Evolutionary conservation across 2,888 invertebrate genomes (phyloP).

Genomic region (Ectemnius continuus): DNA sequence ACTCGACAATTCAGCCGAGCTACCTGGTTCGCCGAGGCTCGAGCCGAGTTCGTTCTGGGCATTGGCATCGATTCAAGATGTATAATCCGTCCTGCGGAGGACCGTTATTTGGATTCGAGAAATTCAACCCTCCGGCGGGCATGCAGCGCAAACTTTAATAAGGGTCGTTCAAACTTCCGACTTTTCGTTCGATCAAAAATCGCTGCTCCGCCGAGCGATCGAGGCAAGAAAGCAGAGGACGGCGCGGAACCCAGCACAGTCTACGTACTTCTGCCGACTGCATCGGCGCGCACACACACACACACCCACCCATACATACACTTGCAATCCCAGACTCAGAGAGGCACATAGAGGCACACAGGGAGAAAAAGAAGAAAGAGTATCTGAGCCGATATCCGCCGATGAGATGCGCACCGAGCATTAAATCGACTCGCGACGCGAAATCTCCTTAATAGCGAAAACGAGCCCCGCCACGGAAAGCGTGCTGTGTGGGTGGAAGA

Average conservation of each 20-base stretch:
- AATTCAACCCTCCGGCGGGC: constrained; percentile 28
- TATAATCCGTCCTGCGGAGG: constrained; percentile 39
- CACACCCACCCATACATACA: too few relatives aligned
- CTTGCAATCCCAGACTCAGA: too few relatives aligned
- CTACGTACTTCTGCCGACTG: constrained; percentile 16
- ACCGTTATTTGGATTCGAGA: constrained; percentile 48
- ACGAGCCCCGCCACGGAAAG: constrained; percentile 52
- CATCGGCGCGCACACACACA: constrained; percentile 8
- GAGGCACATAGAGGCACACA: background rate
- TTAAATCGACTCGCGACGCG: constrained; percentile 54
- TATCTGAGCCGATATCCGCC: constrained; percentile 8
- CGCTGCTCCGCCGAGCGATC: constrained; percentile 17
- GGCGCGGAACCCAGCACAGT: constrained; percentile 1
- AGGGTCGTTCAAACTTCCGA: constrained; percentile 52
- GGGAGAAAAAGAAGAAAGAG: constrained; percentile 25
- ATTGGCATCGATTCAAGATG: constrained; percentile 40
- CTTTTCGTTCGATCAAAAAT: constrained; percentile 45
- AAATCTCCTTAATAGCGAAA: constrained; percentile 57
- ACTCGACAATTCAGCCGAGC: constrained; percentile 15
- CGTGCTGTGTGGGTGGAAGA: constrained; percentile 22
- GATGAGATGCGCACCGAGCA: constrained; percentile 41
- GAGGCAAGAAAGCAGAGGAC: constrained; percentile 30
- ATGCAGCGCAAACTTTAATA: constrained; percentile 42
- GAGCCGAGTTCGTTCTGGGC: constrained; percentile 14
- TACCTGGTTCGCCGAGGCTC: constrained; percentile 21